Base-by-base conservation (phyloP, 2,797 vertebrate species). In the Crenuchus spilurus region DNA sequence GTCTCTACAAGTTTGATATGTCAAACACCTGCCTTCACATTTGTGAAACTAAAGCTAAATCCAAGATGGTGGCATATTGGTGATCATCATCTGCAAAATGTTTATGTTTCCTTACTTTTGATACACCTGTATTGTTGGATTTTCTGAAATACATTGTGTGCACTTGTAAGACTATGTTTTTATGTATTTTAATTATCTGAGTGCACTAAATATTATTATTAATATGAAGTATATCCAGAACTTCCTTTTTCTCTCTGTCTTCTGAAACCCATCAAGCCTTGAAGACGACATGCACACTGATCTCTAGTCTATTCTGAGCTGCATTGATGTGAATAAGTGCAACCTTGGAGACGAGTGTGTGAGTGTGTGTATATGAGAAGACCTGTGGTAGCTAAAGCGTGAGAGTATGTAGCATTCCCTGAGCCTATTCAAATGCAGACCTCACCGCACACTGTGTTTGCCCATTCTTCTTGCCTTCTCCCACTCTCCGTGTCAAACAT, bases 291-390 rank as follows among this genome's bases (percentile, higher is more conserved):
- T 3, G 7, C 24, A 31, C 33, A 26, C 11, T 26, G n/a, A 22
- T 49, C 42, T 54, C 51, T 14, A 5, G 22, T 28, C 26, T 65
- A 2, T 48, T 22, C n/a, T 26, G 7, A 8, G 4, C 20, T 20
- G 22, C 4, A 9, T 16, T 48, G 44, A 39, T 39, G 61, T 41
- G 39, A 31, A 61, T 39, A 41, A 72, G 84, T 83, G 79, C 77
- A 86, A 87, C 76, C 83, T 68, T 62, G 76, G 26, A 67, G 76
- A 72, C 61, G 70, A 77, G 70, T 60, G 10, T 39, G n/a, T 41
- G 70, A 58, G 70, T 77, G 70, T 60, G 10, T 39, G n/a, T 41
- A 6, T 44, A 26, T 39, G 58, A 31, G 67, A 66, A 75, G 24
- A 61, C 48, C 39, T 24, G 26, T 33, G 55, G 31, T 58, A 64